These are phyloP conservation scores for Orycteropus afer DNA, from an alignment of 2,113 vertebrate genomes.

Conservation along the genomic window DNA sequence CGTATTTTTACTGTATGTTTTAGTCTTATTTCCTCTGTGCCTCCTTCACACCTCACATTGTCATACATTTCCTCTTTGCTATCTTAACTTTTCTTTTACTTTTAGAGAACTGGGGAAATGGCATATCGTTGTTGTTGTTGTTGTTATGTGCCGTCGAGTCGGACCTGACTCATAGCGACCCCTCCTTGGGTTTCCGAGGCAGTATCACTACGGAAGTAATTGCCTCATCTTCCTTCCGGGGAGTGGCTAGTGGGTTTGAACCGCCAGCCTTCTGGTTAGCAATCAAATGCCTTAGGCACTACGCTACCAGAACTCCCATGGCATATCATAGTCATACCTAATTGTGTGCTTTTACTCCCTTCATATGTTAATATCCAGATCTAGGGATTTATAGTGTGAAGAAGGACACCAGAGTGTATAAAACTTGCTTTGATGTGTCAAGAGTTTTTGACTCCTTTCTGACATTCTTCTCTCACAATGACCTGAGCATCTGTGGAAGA, in stretches of 20 bases:
- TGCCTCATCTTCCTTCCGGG: neutral
- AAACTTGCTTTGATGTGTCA: neutral
- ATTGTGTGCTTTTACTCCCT: neutral
- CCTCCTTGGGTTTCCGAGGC: too few species aligned
- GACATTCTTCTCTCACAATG: neutral
- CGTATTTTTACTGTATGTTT: neutral
- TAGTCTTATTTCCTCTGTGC: neutral
- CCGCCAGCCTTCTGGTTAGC: too few species aligned
- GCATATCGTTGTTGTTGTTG: neutral
- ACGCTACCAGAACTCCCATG: too few species aligned
- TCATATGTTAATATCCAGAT: neutral
- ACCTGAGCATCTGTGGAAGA: neutral
- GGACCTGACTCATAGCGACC: too few species aligned
- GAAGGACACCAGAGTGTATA: neutral
- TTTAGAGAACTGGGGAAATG: neutral
- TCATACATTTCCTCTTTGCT: constrained; percentile 9
- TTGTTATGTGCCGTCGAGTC: too few species aligned
- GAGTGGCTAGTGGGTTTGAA: too few species aligned
- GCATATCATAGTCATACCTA: neutral
- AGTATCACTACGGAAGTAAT: too few species aligned
- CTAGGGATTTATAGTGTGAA: neutral
- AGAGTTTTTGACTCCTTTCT: neutral
- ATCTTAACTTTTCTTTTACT: neutral
- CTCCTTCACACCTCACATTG: neutral
- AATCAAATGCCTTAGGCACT: too few species aligned